Percentiles rank a stretch among this genome's conserved stretches.
phyloP scores from a whole-genome alignment of 2,797 vertebrate genomes.

The Arctocebus calabarensis region DNA sequence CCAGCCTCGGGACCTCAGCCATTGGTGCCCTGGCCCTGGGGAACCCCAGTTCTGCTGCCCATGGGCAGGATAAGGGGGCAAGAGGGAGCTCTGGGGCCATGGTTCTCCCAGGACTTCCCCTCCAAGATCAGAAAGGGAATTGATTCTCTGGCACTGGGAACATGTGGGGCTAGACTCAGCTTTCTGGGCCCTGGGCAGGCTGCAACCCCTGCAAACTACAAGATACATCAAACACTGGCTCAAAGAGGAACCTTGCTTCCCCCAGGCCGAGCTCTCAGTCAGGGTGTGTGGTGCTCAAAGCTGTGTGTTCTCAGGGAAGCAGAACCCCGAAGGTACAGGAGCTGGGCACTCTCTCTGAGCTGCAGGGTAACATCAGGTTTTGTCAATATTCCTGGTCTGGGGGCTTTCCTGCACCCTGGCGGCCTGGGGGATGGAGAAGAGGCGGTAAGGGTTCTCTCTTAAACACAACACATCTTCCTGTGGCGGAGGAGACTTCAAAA shows the following conservation, averaged over 20 bases:
- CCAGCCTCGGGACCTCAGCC: not conserved
- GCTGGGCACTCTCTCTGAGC: not conserved
- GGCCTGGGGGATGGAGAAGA: not conserved
- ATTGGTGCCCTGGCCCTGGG: rapidly evolving
- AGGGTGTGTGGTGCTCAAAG: rapidly evolving
- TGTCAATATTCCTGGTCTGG: not conserved
- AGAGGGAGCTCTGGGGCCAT: not conserved
- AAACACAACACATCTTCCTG: not conserved
- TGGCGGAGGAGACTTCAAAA: not conserved
- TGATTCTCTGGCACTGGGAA: not conserved
- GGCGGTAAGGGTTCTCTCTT: not conserved
- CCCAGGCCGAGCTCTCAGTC: not conserved
- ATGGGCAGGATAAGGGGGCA: not conserved
- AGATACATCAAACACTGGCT: not conserved
- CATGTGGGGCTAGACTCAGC: not conserved
- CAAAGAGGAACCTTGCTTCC: rapidly evolving
- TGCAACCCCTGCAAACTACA: not conserved
- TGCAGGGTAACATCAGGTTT: not conserved
- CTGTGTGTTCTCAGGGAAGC: not conserved
- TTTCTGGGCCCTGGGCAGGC: not conserved
- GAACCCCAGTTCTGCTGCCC: rapidly evolving
- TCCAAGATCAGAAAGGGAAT: not conserved
- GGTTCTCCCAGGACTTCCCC: not conserved
- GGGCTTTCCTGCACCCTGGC: not conserved
- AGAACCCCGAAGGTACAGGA: rapidly evolving